Base-by-base conservation (phyloP, 1,140 invertebrate species). In the Pachypeltis micranthus region DNA sequence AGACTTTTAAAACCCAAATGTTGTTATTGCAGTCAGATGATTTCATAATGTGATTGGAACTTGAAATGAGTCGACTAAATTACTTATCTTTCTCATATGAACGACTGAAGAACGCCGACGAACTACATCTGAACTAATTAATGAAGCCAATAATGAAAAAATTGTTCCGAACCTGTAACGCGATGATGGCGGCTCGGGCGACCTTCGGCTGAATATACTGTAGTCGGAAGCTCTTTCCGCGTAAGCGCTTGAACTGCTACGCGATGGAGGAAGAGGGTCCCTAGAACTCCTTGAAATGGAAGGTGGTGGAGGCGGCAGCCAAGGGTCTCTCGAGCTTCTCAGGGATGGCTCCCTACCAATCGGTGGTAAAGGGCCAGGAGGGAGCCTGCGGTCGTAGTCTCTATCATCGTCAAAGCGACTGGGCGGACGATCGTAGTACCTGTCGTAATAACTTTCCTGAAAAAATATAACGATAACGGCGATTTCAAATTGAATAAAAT, bases 201-300 rank as follows among this genome's bases (percentile, higher is more conserved):
- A 87, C 69, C 87, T 79, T 64, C 88, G 80, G 73, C 85, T 90
- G 74, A 88, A 90, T 84, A 90, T 88, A 61, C 86, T 84, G 73
- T 89, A 88, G 65, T 87, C 86, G 68, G 79, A 79, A 24, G 75
- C 74, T 63, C 78, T 74, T 63, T 76, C 75, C 64, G 78, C 77
- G 65, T 73, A 77, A 74, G 79, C 77, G 29, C 78, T 72, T 21
- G 47, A 51, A 21, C 47, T 51, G 47, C 10, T 4, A 23, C 77
- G 78, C 58, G 80, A 66, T 59, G 74, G 72, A 56, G 74, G 73
- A 24, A 74, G 56, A 0, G 76, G 60, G 39, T 68, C 68, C 34
- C 68, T 54, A 51, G 64, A 57, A n/a, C n/a, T n/a, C 12, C 63
- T 29, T 14, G 62, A 61, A 3, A 64, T 27, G 12, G 63, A 39